Evolutionary conservation across 2,113 vertebrate genomes (phyloP), one percentile per base, ranked within the genome.

Genomic region (Sterrhoptilus dennistouni): DNA sequence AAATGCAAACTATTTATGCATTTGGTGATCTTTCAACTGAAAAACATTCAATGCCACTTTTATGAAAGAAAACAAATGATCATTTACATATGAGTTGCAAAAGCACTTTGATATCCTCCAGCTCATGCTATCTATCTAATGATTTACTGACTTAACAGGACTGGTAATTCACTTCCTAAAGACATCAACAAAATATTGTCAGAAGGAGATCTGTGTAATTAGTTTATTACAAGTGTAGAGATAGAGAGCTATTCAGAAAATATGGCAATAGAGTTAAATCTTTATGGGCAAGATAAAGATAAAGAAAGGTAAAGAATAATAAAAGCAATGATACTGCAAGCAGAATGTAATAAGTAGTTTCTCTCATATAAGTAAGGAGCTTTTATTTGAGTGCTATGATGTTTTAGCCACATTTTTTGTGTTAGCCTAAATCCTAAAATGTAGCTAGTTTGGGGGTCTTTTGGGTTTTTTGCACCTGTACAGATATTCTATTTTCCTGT

Each of bases 261-360:
- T 50, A 89, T 4, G 25, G 49, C 70, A 85, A 42, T 53, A 59
- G 22, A 91, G 74, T 91, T 94, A 90, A 76, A 90, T 70, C 63
- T 91, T 96, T 94, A 82, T 70, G 52, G 38, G 44, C 20, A 78
- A 95, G 72, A 93, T 90, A 93, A 94, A 92, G 86, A 87, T 83
- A 84, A 90, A 91, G 27, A 93, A 90, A 92, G 59, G 42, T 87
- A 83, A 83, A 92, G 68, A 83, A 74, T 35, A 90, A 68, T 53
- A 86, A 89, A 86, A 90, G 10, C 36, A 81, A 81, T 83, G 54
- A 66, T 12, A 81, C 11, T 56, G 44, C 52, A 70, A 74, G 40
- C 5, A 56, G 47, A 82, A 64, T 61, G 11, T 38, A 79, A 68
- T 45, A 81, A 87, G 14, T 27, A 4, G 9, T 57, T 82, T 60